These are phyloP conservation scores for Coilia nasus DNA, from an alignment of 2,797 vertebrate genomes.

Conservation along the genomic window DNA sequence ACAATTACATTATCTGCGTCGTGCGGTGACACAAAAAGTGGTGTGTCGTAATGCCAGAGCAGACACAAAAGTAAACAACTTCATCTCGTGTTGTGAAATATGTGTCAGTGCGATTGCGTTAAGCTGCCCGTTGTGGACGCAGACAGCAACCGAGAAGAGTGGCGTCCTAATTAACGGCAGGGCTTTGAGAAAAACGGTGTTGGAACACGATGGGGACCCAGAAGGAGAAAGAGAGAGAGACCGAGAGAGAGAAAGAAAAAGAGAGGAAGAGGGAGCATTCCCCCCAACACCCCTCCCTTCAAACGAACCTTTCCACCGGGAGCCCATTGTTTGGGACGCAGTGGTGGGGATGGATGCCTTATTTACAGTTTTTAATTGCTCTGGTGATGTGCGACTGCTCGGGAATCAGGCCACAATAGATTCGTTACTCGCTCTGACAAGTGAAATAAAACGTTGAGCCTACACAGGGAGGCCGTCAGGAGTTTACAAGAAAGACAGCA, in stretches of 20 bases:
- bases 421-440: conserved; percentile 83
- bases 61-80: conserved; percentile 79
- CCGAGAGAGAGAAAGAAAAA: conserved; percentile 46
- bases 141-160: conserved; percentile 68
- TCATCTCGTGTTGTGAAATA: conserved; percentile 74
- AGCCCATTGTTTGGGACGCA: conserved; percentile 79
- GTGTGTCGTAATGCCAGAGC: conserved; percentile 66
- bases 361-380: conserved; percentile 95
- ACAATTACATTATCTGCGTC: conserved; percentile 67
- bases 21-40: conserved; percentile 70
- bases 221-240: conserved; percentile 49
- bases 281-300: conserved; percentile 70
- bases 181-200: conserved; percentile 53
- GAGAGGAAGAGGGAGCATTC: conserved; percentile 51
- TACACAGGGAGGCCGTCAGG: conserved; percentile 64
- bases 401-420: conserved; percentile 84
- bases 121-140: conserved; percentile 71
- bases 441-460: conserved; percentile 82
- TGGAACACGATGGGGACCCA: conserved; percentile 38
- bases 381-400: conserved; percentile 84
- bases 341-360: conserved; percentile 78
- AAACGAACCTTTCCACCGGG: conserved; percentile 77
- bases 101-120: conserved; percentile 76
- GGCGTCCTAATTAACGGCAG: conserved; percentile 77
- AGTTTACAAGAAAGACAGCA: conserved; percentile 45